Conservation (phyloP, 2,797 vertebrate species). For the Apodemus agrarius region DNA sequence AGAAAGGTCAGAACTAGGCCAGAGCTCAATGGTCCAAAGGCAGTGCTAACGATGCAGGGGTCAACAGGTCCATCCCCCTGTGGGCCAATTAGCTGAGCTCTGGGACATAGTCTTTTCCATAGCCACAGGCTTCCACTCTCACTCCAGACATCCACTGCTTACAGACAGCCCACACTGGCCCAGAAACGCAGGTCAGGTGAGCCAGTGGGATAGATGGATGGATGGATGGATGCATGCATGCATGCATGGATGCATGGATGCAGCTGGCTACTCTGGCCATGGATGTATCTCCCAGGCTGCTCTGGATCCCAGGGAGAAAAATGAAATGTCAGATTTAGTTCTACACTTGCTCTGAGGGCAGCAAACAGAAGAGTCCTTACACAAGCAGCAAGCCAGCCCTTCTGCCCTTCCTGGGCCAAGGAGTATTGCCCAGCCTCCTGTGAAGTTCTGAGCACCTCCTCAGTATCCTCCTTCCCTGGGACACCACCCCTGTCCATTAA, state of each 20-base stretch:
- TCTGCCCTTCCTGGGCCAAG: neutral
- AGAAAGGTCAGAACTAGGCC: conserved; percentile 66
- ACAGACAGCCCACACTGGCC: conserved; percentile 57
- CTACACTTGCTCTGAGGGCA: neutral
- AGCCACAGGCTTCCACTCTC: conserved; percentile 72
- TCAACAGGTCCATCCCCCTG: conserved; percentile 56
- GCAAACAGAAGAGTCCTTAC: neutral
- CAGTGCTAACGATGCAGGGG: conserved; percentile 68
- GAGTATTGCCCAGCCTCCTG: neutral
- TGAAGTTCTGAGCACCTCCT: neutral
- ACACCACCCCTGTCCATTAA: neutral
- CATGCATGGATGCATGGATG: too few relatives aligned
- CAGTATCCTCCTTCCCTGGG: neutral
- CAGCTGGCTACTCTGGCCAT: accelerated
- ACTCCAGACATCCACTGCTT: conserved; percentile 49
- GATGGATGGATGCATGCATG: too few relatives aligned
- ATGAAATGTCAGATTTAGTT: neutral
- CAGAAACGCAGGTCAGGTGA: neutral
- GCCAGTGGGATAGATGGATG: too few relatives aligned
- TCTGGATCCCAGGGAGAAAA: neutral
- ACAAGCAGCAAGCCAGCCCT: neutral
- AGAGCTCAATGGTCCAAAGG: conserved; percentile 50
- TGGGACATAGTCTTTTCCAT: conserved; percentile 65
- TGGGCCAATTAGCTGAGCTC: conserved; percentile 74
- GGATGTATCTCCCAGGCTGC: neutral